A percentile compares a stretch with the other conserved stretches of the same genome.
Conservation (phyloP, 2,113 vertebrate genomes). For the Campylorhamphus procurvoides region DNA sequence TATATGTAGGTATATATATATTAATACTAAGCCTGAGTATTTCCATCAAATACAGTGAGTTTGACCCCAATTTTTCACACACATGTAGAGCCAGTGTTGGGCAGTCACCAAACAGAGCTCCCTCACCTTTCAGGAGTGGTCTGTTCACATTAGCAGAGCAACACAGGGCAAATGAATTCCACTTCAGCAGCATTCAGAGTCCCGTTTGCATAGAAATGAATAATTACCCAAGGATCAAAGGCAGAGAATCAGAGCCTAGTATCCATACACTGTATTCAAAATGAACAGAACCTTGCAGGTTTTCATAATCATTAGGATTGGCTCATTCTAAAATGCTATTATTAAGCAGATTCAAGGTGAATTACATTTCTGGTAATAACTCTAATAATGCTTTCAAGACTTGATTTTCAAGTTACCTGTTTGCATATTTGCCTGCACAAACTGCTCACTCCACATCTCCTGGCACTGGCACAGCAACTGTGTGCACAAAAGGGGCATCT, state of each 20-base stretch:
- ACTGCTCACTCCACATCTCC: not conserved
- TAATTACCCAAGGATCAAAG: not conserved
- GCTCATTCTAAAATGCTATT: not conserved
- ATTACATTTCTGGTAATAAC: not conserved
- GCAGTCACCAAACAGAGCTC: not conserved
- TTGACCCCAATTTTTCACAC: not conserved
- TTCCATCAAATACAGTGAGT: not conserved
- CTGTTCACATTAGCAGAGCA: not conserved
- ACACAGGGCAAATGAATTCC: not conserved
- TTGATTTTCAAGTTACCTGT: not conserved
- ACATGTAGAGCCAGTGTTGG: rapidly evolving
- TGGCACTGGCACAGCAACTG: not conserved
- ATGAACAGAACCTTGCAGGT: not conserved
- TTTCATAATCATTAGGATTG: not conserved
- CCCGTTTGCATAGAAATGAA: not conserved
- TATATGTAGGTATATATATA: no score
- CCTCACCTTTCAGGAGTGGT: not conserved
- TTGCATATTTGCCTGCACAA: not conserved
- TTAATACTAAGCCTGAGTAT: not conserved
- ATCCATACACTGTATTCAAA: not conserved
- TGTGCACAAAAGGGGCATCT: not conserved
- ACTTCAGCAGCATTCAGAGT: not conserved
- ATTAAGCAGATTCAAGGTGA: not conserved
- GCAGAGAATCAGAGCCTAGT: not conserved
- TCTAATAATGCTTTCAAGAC: not conserved